These are phyloP conservation scores for Eciton burchellii DNA, from an alignment of 1,140 invertebrate genomes.

Conservation along the genomic window DNA sequence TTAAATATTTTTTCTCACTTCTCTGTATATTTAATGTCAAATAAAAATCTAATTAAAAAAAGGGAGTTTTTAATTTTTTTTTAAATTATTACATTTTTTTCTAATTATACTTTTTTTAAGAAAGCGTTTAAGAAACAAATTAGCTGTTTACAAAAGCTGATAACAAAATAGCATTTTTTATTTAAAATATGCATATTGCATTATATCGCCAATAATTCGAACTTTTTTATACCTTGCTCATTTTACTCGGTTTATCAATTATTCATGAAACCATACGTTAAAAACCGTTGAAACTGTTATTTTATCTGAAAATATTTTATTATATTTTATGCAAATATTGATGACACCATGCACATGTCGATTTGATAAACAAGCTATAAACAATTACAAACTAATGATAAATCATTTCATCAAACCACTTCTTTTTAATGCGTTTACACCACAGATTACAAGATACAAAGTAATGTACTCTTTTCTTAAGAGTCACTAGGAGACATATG, in stretches of 20 bases:
- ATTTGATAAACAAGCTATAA: slow-evolving; percentile 46
- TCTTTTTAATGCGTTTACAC: slow-evolving; percentile 15
- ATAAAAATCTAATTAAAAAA: background rate
- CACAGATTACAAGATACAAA: too few species aligned
- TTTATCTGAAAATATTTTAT: too few species aligned
- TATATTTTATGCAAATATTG: slow-evolving; percentile 6
- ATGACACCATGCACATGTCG: background rate
- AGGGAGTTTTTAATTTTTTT: background rate
- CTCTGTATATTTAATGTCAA: background rate
- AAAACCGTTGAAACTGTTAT: background rate
- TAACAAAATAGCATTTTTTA: too few species aligned
- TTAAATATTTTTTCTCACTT: background rate
- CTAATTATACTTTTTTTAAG: background rate
- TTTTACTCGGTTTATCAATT: background rate
- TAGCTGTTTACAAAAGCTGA: too few species aligned
- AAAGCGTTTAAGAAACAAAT: too few species aligned
- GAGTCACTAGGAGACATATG: too few species aligned
- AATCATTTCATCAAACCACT: background rate
- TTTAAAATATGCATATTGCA: background rate
- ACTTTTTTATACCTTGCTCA: slow-evolving; percentile 39
- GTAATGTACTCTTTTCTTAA: too few species aligned
- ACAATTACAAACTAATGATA: slow-evolving; percentile 44
- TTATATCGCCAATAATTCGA: background rate
- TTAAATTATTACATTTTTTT: background rate
- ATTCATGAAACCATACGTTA: background rate